These are phyloP conservation scores for Elegia similella DNA, from an alignment of 2,888 invertebrate species.

Conservation along the genomic window DNA sequence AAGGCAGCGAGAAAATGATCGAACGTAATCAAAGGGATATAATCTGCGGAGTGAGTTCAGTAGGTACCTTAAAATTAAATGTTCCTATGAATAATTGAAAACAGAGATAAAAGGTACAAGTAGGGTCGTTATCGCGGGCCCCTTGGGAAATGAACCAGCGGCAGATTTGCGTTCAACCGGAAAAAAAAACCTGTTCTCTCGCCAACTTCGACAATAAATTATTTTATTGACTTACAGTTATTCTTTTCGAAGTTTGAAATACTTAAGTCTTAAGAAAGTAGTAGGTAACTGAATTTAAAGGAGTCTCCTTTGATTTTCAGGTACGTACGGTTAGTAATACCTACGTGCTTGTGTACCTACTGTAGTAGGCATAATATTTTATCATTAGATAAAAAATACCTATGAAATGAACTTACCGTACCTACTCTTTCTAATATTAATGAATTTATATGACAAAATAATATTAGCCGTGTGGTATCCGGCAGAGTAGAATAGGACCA, in stretches of 20 bases:
- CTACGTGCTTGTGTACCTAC: too few relatives aligned
- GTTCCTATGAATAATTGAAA: constrained; percentile 76
- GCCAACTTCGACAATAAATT: constrained; percentile 47
- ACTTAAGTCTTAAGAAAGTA: constrained; percentile 18
- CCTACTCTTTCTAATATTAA: too few relatives aligned
- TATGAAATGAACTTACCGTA: too few relatives aligned
- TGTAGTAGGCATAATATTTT: too few relatives aligned
- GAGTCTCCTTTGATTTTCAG: too few relatives aligned
- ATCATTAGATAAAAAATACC: too few relatives aligned
- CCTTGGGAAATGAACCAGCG: constrained; percentile 61
- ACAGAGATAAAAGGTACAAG: constrained; percentile 66
- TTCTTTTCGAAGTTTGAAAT: constrained; percentile 28
- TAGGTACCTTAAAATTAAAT: constrained; percentile 60
- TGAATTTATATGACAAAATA: too few relatives aligned
- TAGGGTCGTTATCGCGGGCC: constrained; percentile 64
- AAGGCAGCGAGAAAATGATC: constrained; percentile 46
- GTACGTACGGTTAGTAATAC: too few relatives aligned
- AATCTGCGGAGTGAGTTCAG: constrained; percentile 43
- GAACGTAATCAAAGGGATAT: constrained; percentile 56
- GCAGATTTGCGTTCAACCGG: constrained; percentile 55
- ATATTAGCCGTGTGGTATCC: too few relatives aligned
- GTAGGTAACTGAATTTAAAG: too few relatives aligned
- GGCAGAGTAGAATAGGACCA: too few relatives aligned
- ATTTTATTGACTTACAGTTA: constrained; percentile 46
- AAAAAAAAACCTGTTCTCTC: constrained; percentile 50